Conservation (phyloP, 1,140 invertebrate genomes). For the Drosophila micromelanica region DNA sequence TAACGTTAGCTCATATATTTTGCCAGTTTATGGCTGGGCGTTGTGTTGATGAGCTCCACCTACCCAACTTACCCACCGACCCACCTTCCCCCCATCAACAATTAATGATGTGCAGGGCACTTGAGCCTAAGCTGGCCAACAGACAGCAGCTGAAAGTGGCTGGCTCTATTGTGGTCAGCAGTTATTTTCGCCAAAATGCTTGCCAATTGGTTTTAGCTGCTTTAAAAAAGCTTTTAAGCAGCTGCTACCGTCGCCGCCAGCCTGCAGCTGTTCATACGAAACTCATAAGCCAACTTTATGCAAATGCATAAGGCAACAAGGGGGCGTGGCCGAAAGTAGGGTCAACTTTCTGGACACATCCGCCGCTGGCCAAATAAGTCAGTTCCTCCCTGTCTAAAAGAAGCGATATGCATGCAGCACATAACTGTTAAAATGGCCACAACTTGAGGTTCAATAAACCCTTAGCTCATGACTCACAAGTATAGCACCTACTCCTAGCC, state of each 20-base stretch:
- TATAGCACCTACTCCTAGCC: neutral
- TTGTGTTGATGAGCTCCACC: constrained; percentile 1
- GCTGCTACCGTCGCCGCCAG: constrained; percentile 44
- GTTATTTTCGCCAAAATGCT: constrained; percentile 1
- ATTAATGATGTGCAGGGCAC: constrained; percentile 36
- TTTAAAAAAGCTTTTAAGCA: constrained; percentile 77
- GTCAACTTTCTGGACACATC: constrained; percentile 31
- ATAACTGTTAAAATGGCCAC: constrained; percentile 42
- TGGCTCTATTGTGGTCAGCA: constrained; percentile 24
- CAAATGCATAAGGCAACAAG: constrained; percentile 45
- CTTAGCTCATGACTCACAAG: constrained; percentile 60
- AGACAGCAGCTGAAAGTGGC: constrained; percentile 9
- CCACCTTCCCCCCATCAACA: neutral
- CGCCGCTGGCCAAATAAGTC: constrained; percentile 53
- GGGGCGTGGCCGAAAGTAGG: neutral
- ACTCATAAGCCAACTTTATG: constrained; percentile 79
- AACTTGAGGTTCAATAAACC: constrained; percentile 67
- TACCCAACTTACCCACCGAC: neutral
- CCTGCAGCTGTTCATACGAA: constrained; percentile 52
- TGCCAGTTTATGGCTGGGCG: constrained; percentile 30
- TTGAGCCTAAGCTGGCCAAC: constrained; percentile 9
- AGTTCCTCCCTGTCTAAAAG: constrained; percentile 23
- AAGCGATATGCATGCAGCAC: constrained; percentile 16
- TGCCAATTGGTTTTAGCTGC: constrained; percentile 41
- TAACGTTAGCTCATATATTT: constrained; percentile 40